Conservation (phyloP, 2,888 invertebrate species). For the Acleris laterana region DNA sequence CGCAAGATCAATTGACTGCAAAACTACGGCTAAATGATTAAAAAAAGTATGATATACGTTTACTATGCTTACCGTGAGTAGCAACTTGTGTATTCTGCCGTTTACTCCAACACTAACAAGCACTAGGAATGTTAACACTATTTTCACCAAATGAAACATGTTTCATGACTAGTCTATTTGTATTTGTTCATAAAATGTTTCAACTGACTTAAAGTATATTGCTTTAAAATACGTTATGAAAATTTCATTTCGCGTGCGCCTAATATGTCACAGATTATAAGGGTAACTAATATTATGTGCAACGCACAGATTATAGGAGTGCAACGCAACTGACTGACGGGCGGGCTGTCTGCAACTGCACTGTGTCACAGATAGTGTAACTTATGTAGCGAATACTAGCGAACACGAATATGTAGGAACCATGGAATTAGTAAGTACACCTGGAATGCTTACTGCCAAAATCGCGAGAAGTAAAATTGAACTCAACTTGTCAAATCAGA, state of each 20-base stretch:
- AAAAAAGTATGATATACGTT: conserved; percentile 30
- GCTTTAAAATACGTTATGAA: conserved; percentile 4
- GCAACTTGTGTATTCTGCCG: conserved; percentile 74
- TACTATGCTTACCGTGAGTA: conserved; percentile 63
- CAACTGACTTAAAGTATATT: conserved; percentile 10
- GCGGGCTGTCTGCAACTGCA: conserved; percentile 8
- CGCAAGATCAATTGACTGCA: neutral
- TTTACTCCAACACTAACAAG: conserved; percentile 55
- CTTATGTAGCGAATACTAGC: no score
- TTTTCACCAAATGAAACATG: conserved; percentile 51
- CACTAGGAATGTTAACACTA: conserved; percentile 50
- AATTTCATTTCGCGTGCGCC: conserved; percentile 13
- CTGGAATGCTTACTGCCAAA: no score
- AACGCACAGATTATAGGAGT: neutral
- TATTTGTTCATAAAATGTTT: conserved; percentile 1
- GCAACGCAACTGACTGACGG: no score
- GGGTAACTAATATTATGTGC: neutral
- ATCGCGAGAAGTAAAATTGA: no score
- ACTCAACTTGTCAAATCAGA: no score
- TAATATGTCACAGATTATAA: neutral
- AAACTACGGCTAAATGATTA: neutral
- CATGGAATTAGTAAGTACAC: no score
- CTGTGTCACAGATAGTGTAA: neutral
- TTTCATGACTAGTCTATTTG: conserved; percentile 38
- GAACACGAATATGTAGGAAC: no score